Conservation (phyloP, 1,140 invertebrate species). For the Helicoverpa zea region DNA sequence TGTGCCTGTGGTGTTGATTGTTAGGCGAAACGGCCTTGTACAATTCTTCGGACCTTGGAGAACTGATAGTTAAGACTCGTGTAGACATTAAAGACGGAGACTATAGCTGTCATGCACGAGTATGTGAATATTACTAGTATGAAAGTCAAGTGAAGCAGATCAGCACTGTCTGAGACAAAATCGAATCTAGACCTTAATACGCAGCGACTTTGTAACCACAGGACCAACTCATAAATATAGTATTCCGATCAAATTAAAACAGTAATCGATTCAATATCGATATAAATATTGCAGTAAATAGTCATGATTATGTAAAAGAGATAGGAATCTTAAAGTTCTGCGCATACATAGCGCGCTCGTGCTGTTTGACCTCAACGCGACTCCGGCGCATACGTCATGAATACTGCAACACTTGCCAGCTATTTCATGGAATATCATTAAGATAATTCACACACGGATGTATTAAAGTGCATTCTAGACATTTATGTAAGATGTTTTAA, state of each 20-base stretch:
- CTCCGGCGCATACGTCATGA: conserved; percentile 3
- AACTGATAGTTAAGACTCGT: too few relatives aligned
- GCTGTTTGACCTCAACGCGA: conserved; percentile 34
- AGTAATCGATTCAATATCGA: not conserved
- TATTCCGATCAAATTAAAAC: too few relatives aligned
- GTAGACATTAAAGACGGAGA: not conserved
- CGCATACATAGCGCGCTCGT: conserved; percentile 30
- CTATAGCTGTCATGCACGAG: too few relatives aligned
- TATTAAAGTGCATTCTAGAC: conserved; percentile 16
- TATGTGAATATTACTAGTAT: too few relatives aligned
- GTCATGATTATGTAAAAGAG: conserved; percentile 31
- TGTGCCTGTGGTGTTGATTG: too few relatives aligned
- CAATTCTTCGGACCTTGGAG: too few relatives aligned
- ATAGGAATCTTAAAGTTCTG: conserved; percentile 20
- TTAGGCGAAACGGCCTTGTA: too few relatives aligned
- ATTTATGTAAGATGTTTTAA: not conserved
- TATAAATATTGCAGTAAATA: not conserved
- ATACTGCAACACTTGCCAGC: conserved; percentile 17
- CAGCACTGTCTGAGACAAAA: too few relatives aligned
- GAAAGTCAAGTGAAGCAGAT: too few relatives aligned
- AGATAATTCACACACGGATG: conserved; percentile 17
- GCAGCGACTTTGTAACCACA: too few relatives aligned
- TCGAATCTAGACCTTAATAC: too few relatives aligned
- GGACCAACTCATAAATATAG: too few relatives aligned
- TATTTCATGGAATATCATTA: conserved; percentile 40